Evolutionary conservation across 1,140 invertebrate genomes (phyloP), one percentile per base, ranked within the genome.

Genomic region (Uloborus diversus): DNA sequence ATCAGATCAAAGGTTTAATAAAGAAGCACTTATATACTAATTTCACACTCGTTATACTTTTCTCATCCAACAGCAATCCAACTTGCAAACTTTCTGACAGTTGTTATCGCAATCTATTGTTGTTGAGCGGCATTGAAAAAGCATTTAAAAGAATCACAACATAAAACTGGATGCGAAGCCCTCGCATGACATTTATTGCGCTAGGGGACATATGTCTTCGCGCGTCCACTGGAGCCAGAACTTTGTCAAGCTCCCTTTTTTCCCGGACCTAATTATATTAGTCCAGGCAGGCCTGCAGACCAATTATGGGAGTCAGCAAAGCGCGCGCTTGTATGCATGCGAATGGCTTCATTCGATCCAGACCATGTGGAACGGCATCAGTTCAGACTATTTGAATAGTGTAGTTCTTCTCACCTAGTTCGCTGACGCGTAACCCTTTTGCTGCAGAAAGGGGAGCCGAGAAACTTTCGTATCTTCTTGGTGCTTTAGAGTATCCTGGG

Each of bases 241-340:
- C 37, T 9, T 42, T 42, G 37, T 17, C 9, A 42, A 42, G 37
- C 37, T 42, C 37, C n/a, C n/a, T 49, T 28, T 33, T 56, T 30
- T 17, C 73, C 61, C 47, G 28, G 17, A n/a, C 47, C 73, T 78
- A 78, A 78, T 78, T 78, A 78, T 78, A 65, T 75, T 53, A 64
- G 47, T n/a, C 23, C 47, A 25, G 32, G 56, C 25, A 51, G 35
- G 57, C 51, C 49, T 51, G 37, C 61, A 65, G 37, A 37, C 73
- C 73, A 78, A 78, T 78, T 78, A 78, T 61, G 62, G 61, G 32
- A 42, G 49, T 61, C 47, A 42, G 61, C 35, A 78, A 27, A 30
- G 73, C 30, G 73, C 51, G 33, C 62, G 30, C 62, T 56, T 78
- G 20, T 53, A 30, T 66, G 73, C 73, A 78, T 78, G 59, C 9